Conservation (phyloP, 2,113 vertebrate species). For the Rhinopomastus cyanomelas region DNA sequence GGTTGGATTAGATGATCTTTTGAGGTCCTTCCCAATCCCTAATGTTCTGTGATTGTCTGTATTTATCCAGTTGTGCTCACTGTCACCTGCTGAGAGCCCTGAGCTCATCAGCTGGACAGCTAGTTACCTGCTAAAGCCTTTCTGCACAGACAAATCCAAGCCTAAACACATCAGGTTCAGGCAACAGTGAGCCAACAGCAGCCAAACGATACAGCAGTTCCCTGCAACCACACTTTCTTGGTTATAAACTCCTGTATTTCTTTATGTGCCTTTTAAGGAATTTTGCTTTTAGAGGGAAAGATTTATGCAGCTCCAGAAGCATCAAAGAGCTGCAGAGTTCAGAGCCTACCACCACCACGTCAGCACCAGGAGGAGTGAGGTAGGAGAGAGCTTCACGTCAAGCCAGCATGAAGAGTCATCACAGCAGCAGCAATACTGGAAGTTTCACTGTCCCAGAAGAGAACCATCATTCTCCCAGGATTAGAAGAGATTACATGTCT, state of each 20-base stretch:
- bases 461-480: background rate
- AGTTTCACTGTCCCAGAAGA: background rate
- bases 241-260: background rate
- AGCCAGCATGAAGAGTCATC: background rate
- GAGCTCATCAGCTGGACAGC: background rate
- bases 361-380: background rate
- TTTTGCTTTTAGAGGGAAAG: background rate
- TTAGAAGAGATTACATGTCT: background rate
- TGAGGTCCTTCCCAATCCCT: too few species aligned
- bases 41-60: too few species aligned
- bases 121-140: background rate
- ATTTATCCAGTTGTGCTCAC: background rate
- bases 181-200: background rate
- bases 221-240: background rate
- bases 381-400: background rate
- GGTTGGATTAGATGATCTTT: too few species aligned
- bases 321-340: background rate
- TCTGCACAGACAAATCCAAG: background rate
- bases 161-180: background rate
- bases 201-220: background rate
- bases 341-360: background rate
- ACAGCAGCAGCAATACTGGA: background rate
- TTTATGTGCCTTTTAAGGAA: background rate
- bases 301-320: background rate
- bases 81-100: background rate